Conservation (phyloP, 2,113 vertebrate genomes). For the Vimba vimba region DNA sequence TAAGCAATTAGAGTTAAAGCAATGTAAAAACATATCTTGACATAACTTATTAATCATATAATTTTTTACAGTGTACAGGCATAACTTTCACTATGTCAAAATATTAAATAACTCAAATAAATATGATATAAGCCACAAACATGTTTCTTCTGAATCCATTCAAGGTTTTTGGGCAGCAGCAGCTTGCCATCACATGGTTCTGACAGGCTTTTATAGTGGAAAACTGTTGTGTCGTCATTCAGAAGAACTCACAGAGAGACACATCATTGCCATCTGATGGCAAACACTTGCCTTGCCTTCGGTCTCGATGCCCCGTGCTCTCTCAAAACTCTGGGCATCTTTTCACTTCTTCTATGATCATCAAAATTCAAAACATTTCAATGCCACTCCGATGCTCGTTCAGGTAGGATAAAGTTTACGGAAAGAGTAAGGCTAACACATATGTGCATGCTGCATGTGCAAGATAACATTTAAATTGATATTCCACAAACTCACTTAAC, state of each 20-base stretch:
- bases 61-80: not conserved
- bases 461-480: conserved; percentile 38
- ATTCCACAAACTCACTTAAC: conserved; percentile 10
- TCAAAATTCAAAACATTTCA: conserved; percentile 5
- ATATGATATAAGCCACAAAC: not conserved
- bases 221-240: conserved; percentile 82
- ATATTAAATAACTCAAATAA: not conserved
- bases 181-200: conserved; percentile 87
- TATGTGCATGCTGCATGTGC: conserved; percentile 14
- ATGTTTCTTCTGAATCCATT: not conserved
- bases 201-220: conserved; percentile 87
- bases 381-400: not conserved
- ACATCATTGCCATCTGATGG: conserved; percentile 65
- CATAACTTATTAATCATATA: too few relatives aligned
- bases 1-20: too few relatives aligned
- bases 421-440: conserved; percentile 5
- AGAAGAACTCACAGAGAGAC: conserved; percentile 64
- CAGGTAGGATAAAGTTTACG: not conserved
- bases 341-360: not conserved
- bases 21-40: too few relatives aligned
- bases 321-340: not conserved
- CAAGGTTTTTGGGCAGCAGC: conserved; percentile 49
- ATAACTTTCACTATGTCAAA: not conserved
- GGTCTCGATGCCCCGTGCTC: not conserved
- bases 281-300: conserved; percentile 54